Percentiles rank a stretch among this genome's conserved stretches.
Conservation (phyloP, 2,113 vertebrate genomes). For the Scomber scombrus region DNA sequence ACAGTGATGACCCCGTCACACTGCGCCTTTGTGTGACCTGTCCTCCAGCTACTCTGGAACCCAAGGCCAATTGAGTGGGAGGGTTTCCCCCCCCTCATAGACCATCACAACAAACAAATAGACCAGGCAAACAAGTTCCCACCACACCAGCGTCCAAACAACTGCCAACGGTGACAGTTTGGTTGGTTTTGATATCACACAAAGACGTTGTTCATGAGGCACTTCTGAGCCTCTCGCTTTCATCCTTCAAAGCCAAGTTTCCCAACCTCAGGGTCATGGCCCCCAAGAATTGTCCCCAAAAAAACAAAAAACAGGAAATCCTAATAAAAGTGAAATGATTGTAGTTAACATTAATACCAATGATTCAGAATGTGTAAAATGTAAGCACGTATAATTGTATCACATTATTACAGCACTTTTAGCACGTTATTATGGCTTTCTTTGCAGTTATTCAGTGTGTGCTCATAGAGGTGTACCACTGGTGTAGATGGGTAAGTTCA, state of each 20-base stretch:
- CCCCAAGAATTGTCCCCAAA: slow-evolving; percentile 20
- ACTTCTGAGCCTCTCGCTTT: slow-evolving; percentile 59
- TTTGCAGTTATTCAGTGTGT: background rate
- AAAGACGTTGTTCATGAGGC: slow-evolving; percentile 69
- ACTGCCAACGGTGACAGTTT: slow-evolving; percentile 76
- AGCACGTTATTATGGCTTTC: background rate
- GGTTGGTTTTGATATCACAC: slow-evolving; percentile 71
- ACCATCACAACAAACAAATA: slow-evolving; percentile 79
- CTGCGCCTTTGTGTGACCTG: slow-evolving; percentile 78
- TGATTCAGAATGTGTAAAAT: background rate
- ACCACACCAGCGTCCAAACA: slow-evolving; percentile 73
- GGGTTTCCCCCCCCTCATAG: slow-evolving; percentile 48
- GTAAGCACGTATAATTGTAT: too few relatives aligned
- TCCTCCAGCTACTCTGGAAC: slow-evolving; percentile 69
- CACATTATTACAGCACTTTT: background rate
- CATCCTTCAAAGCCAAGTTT: slow-evolving; percentile 56
- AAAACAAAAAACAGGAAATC: slow-evolving; percentile 10
- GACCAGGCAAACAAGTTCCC: slow-evolving; percentile 78
- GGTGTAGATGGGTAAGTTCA: too few relatives aligned
- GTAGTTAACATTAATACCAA: background rate
- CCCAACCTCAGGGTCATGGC: slow-evolving; percentile 27
- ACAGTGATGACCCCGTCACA: slow-evolving; percentile 79
- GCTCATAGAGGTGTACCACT: too few relatives aligned
- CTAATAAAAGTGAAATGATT: slow-evolving; percentile 10
- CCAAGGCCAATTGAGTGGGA: slow-evolving; percentile 75